Percentiles rank a stretch among this genome's conserved stretches.
phyloP scores from a whole-genome alignment of 2,797 vertebrate species.

The Triplophysa bombifrons region DNA sequence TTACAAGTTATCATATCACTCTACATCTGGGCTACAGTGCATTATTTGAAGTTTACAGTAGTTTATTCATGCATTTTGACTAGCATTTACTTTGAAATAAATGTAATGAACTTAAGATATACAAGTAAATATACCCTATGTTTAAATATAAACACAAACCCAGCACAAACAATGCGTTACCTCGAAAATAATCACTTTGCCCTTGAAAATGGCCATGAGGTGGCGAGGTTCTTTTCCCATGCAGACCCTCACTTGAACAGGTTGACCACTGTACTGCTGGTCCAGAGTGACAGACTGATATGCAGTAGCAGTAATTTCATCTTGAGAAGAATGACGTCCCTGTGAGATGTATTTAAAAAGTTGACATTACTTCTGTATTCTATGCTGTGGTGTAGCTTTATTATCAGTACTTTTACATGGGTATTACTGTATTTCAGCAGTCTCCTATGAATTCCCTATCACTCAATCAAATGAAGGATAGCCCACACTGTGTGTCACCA shows the following conservation, averaged over 20 bases:
- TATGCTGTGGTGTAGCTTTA: too few species aligned
- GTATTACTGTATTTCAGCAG: too few species aligned
- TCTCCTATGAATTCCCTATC: too few species aligned
- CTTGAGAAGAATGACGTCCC: conserved; percentile 84
- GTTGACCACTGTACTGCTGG: conserved; percentile 75
- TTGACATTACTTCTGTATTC: too few species aligned
- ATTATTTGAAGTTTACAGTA: too few species aligned
- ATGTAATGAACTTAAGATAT: neutral
- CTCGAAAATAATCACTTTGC: conserved; percentile 87
- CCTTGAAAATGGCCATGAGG: conserved; percentile 91
- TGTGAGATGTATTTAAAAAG: conserved; percentile 49
- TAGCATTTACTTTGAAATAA: neutral
- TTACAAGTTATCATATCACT: too few species aligned
- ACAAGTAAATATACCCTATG: neutral
- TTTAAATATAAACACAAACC: neutral
- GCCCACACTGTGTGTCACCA: too few species aligned
- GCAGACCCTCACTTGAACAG: conserved; percentile 84
- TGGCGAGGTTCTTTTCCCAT: conserved; percentile 91
- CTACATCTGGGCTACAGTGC: too few species aligned
- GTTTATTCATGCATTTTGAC: too few species aligned
- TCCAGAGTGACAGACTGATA: conserved; percentile 83
- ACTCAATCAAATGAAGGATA: too few species aligned
- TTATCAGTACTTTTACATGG: too few species aligned
- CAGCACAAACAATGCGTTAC: conserved; percentile 62
- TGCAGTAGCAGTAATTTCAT: conserved; percentile 85